Percentiles rank a stretch among this genome's conserved stretches.
phyloP scores from a whole-genome alignment of 2,888 invertebrate genomes.

The Microdon myrmicae region DNA sequence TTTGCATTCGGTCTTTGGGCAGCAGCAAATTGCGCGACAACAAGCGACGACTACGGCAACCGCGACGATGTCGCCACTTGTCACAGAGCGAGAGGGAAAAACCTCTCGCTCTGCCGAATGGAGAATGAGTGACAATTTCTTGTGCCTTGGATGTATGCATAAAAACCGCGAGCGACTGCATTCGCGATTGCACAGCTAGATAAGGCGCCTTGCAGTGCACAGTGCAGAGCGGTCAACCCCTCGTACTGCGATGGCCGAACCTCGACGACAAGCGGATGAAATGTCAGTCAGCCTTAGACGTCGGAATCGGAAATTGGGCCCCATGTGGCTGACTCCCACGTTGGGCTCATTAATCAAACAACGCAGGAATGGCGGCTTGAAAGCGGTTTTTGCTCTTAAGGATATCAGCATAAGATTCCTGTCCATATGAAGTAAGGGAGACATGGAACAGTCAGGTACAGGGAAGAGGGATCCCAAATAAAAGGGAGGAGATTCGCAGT shows the following conservation, averaged over 20 bases:
- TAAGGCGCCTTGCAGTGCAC: constrained; percentile 35
- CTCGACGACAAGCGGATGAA: constrained; percentile 23
- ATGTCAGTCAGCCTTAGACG: constrained; percentile 36
- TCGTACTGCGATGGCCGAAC: constrained; percentile 21
- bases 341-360: constrained; percentile 39
- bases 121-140: constrained; percentile 16
- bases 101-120: constrained; percentile 22
- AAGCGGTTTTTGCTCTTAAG: too few species aligned
- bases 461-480: too few species aligned
- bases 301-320: constrained; percentile 25
- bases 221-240: constrained; percentile 33
- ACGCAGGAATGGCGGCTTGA: neutral
- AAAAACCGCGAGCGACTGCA: constrained; percentile 38
- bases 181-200: constrained; percentile 45
- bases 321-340: constrained; percentile 17
- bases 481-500: too few species aligned
- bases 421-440: too few species aligned
- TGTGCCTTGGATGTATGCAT: constrained; percentile 19
- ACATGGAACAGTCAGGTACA: too few species aligned
- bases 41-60: constrained; percentile 16
- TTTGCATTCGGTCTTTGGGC: constrained; percentile 45
- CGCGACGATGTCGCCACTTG: constrained; percentile 22
- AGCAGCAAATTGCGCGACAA: constrained; percentile 49
- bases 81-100: constrained; percentile 30
- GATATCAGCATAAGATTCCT: too few species aligned